Percentiles rank a stretch among this genome's conserved stretches.
phyloP scores from a whole-genome alignment of 2,113 vertebrate species.

The Callocephalon fimbriatum region DNA sequence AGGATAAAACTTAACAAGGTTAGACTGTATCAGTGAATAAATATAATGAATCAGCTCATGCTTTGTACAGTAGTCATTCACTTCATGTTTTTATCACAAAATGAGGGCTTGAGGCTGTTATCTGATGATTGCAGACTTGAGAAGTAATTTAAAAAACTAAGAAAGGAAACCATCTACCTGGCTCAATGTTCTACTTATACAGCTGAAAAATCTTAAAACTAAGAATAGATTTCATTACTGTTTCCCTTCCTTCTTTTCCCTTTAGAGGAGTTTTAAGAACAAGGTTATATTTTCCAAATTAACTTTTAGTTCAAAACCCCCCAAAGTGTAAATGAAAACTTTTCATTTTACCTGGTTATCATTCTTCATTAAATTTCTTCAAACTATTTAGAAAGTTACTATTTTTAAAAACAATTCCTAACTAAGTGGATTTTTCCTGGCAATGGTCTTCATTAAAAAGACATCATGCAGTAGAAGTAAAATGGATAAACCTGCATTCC shows the following conservation, averaged over 20 bases:
- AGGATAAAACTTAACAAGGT: not conserved
- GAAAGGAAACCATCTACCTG: not conserved
- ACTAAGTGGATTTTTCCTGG: not conserved
- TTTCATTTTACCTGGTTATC: not conserved
- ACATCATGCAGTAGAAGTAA: not conserved
- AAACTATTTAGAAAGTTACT: not conserved
- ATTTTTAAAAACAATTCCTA: not conserved
- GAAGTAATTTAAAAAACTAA: not conserved
- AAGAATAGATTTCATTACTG: not conserved
- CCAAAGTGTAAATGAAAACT: fast-evolving
- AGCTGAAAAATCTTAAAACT: not conserved
- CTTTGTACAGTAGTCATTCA: not conserved
- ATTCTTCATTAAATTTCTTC: not conserved
- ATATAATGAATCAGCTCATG: not conserved
- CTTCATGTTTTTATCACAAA: not conserved
- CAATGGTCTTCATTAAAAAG: not conserved
- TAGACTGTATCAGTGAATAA: not conserved
- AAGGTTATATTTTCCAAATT: not conserved
- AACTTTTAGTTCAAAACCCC: not conserved
- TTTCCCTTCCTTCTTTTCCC: not conserved
- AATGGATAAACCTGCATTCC: not conserved
- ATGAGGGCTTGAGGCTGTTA: not conserved
- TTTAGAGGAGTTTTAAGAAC: not conserved
- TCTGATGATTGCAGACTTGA: not conserved
- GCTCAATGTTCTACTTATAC: not conserved